Conservation (phyloP, 2,888 invertebrate species). For the Papilio elwesi region DNA sequence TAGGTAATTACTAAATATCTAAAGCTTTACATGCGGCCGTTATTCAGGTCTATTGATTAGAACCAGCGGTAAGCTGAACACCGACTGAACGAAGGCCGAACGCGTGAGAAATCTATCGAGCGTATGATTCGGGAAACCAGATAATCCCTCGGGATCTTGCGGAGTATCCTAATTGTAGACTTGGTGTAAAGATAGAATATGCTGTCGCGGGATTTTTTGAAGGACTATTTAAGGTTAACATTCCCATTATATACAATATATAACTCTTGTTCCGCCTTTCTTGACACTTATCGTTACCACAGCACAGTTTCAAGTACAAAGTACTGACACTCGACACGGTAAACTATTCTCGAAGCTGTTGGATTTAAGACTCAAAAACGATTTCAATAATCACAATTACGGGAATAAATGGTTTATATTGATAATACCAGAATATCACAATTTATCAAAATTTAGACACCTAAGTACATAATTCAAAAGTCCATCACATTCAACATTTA, state of each 20-base stretch:
- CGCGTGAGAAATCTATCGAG: constrained; percentile 16
- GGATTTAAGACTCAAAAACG: no score
- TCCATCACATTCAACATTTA: neutral
- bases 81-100: neutral
- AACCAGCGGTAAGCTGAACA: neutral
- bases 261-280: no score
- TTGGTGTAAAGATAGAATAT: neutral
- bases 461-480: neutral
- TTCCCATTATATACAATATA: no score
- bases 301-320: no score
- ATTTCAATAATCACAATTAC: no score
- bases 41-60: neutral
- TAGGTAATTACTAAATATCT: neutral
- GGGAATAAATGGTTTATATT: neutral
- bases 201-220: no score
- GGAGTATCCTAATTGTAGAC: neutral
- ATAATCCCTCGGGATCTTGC: constrained; percentile 29
- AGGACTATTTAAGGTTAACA: no score
- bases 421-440: neutral
- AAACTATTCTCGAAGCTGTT: no score
- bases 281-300: no score
- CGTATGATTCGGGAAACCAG: constrained; percentile 20
- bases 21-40: neutral
- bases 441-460: no score
- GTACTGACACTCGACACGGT: no score